Percentiles rank a stretch among this genome's conserved stretches.
These are phyloP conservation scores for Torymus texanus DNA, from an alignment of 2,888 invertebrate species.

Conservation along the genomic window DNA sequence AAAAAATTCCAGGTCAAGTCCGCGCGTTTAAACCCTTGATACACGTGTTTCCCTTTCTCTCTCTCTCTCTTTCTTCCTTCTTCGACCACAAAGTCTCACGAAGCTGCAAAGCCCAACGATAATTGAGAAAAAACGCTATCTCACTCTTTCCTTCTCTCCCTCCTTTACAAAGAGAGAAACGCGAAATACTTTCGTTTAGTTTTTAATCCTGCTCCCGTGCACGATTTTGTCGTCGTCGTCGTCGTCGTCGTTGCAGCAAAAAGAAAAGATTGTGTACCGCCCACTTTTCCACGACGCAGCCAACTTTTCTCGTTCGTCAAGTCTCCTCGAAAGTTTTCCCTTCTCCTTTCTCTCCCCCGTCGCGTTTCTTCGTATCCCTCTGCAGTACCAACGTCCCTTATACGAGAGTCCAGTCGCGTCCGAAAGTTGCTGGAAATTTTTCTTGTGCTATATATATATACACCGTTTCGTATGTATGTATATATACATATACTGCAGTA, in stretches of 20 bases:
- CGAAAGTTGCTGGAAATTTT: not conserved
- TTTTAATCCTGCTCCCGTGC: slow-evolving; percentile 40
- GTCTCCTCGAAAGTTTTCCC: slow-evolving; percentile 1
- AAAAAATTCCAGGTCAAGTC: not conserved
- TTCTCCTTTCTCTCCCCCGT: not conserved
- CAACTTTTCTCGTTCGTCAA: slow-evolving; percentile 51
- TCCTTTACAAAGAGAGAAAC: too few relatives aligned
- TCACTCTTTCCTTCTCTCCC: too few relatives aligned
- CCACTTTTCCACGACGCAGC: slow-evolving; percentile 31
- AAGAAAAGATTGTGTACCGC: not conserved
- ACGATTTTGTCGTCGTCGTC: slow-evolving; percentile 22
- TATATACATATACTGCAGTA: not conserved
- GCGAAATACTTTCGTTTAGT: slow-evolving; percentile 24
- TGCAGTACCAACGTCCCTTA: slow-evolving; percentile 32
- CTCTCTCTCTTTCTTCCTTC: not conserved
- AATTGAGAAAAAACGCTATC: slow-evolving; percentile 33
- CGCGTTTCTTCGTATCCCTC: slow-evolving; percentile 4
- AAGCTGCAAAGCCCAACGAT: slow-evolving; percentile 14
- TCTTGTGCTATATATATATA: slow-evolving; percentile 4
- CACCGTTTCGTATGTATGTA: too few relatives aligned
- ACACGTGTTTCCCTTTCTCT: not conserved
- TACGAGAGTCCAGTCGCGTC: slow-evolving; percentile 35
- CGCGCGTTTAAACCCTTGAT: slow-evolving; percentile 24
- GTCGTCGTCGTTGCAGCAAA: too few relatives aligned
- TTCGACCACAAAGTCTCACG: too few relatives aligned